Base-by-base conservation (phyloP, 30 jellyfish, hydroid and myxozoan species). In the Pelagia noctiluca region DNA sequence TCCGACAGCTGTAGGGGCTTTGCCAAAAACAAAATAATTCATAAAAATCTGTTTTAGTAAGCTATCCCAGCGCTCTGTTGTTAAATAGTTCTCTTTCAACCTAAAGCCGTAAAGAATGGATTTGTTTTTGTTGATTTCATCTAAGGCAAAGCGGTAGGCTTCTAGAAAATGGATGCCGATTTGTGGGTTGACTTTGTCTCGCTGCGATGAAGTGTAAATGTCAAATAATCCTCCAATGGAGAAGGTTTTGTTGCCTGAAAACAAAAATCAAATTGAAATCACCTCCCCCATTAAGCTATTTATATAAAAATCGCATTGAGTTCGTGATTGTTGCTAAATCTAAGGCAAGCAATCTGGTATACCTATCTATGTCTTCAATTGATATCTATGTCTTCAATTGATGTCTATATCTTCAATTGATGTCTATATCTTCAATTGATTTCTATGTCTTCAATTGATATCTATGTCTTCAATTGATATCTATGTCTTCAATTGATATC, bases 41-140 rank as follows among this genome's bases (percentile, higher is more conserved):
- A 67, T 24, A 29, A 89, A 35, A 8, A 53, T 35, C 19, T 24
- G 60, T 2, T 10, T 21, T 23, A 71, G 71, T 5, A 35, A 28
- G 11, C 71, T 23, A 2, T 34, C 30, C 80, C 77, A 54, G 5
- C 66, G 38, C n/a, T 35, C 60, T 1, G 85, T 30, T 0, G 64
- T 31, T 46, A 50, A 28, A 3, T 54, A 11, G 5, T 62, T 26
- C 3, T 31, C 68, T 1, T 70, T 42, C 10, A 90, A 36, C 28
- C 77, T 76, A 48, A 84, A 84, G 10, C 99, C 99, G 71, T 81
- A 80, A 62, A 94, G 63, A 3, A 71, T 23, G 8, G 96, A 84
- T 11, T 35, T 18, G 71, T 94, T 71, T 18, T 83, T 71, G 80
- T 94, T 94, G 53, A 94, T 71, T 35, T 84, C 84, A 7, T 61